A percentile compares a stretch with the other conserved stretches of the same genome.
Conservation (phyloP, 2,888 invertebrate species). For the Cheilosia impressa region DNA sequence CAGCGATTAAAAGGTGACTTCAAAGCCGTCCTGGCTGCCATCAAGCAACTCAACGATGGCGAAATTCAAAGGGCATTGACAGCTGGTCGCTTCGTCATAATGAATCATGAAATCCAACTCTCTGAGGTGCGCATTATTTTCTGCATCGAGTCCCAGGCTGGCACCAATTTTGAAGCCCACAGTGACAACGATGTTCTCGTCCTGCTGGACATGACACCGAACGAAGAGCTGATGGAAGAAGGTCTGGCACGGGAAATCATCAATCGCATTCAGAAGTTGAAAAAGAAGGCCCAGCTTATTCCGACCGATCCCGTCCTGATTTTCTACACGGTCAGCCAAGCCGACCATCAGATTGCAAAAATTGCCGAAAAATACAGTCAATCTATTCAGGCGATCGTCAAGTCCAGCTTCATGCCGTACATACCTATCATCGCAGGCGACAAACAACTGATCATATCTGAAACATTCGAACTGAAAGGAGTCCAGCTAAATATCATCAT, state of each 20-base stretch:
- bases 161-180: slow-evolving; percentile 93
- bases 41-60: slow-evolving; percentile 90
- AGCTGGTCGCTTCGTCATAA: slow-evolving; percentile 89
- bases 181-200: slow-evolving; percentile 95
- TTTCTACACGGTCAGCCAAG: slow-evolving; percentile 86
- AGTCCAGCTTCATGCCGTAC: slow-evolving; percentile 87
- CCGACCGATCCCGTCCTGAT: slow-evolving; percentile 95
- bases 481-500: slow-evolving; percentile 89
- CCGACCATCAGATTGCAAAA: slow-evolving; percentile 86
- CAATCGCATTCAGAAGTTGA: slow-evolving; percentile 96
- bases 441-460: slow-evolving; percentile 79
- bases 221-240: slow-evolving; percentile 95
- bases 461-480: slow-evolving; percentile 87
- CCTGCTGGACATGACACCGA: slow-evolving; percentile 94
- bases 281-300: slow-evolving; percentile 96
- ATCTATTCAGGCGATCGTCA: slow-evolving; percentile 92
- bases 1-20: slow-evolving; percentile 94
- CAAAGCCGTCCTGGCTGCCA: slow-evolving; percentile 92
- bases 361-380: slow-evolving; percentile 89
- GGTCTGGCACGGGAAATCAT: slow-evolving; percentile 97
- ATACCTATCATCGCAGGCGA: slow-evolving; percentile 73
- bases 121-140: slow-evolving; percentile 91
- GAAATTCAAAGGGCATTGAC: slow-evolving; percentile 91
- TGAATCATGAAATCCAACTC: slow-evolving; percentile 90
- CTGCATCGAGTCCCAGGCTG: slow-evolving; percentile 81